These are phyloP conservation scores for Pseudorasbora parva DNA, from an alignment of 2,113 vertebrate genomes.

Conservation along the genomic window DNA sequence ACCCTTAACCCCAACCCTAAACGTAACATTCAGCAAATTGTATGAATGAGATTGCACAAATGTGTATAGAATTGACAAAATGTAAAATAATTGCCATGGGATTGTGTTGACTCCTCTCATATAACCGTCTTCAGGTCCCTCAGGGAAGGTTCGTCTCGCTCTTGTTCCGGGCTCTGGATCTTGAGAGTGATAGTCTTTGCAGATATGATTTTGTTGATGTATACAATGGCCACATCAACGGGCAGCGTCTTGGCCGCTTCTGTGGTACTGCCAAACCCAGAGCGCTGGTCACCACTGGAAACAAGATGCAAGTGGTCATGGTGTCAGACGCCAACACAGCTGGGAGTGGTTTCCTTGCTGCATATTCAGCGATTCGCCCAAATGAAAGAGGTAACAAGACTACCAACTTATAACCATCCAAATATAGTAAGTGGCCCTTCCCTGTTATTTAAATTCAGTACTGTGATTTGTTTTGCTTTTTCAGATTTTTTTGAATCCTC, in stretches of 20 bases:
- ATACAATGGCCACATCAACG: conserved; percentile 76
- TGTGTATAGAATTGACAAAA: no score
- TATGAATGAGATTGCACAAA: no score
- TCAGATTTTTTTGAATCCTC: not conserved
- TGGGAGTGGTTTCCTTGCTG: conserved; percentile 85
- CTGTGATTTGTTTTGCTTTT: conserved; percentile 3
- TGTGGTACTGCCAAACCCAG: conserved; percentile 82
- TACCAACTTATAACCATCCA: conserved; percentile 14
- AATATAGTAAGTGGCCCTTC: conserved; percentile 33
- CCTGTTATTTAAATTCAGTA: conserved; percentile 23
- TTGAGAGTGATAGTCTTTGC: conserved; percentile 83
- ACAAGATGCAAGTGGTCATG: conserved; percentile 89
- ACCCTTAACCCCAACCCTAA: no score
- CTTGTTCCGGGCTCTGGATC: conserved; percentile 80
- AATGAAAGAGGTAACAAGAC: conserved; percentile 79
- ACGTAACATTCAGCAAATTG: no score
- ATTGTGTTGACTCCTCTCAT: not conserved
- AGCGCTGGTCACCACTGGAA: conserved; percentile 80
- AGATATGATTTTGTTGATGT: conserved; percentile 86
- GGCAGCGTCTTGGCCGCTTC: conserved; percentile 84
- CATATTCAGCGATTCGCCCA: conserved; percentile 80
- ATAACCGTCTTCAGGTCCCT: conserved; percentile 76
- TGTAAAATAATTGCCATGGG: not conserved
- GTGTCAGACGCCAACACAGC: conserved; percentile 86
- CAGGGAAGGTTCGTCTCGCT: conserved; percentile 85